These are phyloP conservation scores for Agrilus mali DNA, from an alignment of 2,888 invertebrate genomes.

Conservation along the genomic window DNA sequence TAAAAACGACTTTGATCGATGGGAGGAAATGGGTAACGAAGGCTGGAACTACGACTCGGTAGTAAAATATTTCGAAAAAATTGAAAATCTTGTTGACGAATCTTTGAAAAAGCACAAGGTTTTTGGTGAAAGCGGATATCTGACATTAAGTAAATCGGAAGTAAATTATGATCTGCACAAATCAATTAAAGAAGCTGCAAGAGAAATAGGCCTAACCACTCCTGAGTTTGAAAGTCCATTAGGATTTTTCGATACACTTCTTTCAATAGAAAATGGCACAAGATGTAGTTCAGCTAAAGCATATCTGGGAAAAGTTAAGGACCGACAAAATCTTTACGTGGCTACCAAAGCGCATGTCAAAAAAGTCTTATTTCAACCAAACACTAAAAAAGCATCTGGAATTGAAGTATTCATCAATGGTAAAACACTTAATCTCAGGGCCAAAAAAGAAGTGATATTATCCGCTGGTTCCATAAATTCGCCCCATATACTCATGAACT, in stretches of 20 bases:
- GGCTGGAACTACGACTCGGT: constrained; percentile 81
- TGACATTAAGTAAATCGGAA: constrained; percentile 1
- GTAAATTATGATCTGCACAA: constrained; percentile 17
- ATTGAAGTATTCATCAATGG: constrained; percentile 28
- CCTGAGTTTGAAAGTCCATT: constrained; percentile 26
- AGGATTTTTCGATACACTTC: constrained; percentile 27
- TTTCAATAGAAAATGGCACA: constrained; percentile 35
- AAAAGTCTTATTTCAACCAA: constrained; percentile 38
- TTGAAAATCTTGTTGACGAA: constrained; percentile 37
- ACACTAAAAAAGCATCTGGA: constrained; percentile 30
- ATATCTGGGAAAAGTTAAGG: constrained; percentile 39
- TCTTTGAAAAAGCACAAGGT: too few species aligned
- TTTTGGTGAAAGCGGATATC: constrained; percentile 9
- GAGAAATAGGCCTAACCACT: constrained; percentile 24
- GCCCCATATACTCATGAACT: constrained; percentile 47
- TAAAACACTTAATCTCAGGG: constrained; percentile 20
- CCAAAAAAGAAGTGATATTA: constrained; percentile 40
- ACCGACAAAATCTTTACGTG: constrained; percentile 43
- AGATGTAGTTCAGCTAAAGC: constrained; percentile 43
- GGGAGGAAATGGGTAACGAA: constrained; percentile 69
- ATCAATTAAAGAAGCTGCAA: constrained; percentile 10
- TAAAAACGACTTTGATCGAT: constrained; percentile 72
- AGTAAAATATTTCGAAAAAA: constrained; percentile 72
- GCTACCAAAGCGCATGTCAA: constrained; percentile 40
- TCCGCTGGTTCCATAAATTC: constrained; percentile 47